Evolutionary conservation across 2,797 vertebrate genomes (phyloP).

Genomic region (Cichlasoma orientale): DNA sequence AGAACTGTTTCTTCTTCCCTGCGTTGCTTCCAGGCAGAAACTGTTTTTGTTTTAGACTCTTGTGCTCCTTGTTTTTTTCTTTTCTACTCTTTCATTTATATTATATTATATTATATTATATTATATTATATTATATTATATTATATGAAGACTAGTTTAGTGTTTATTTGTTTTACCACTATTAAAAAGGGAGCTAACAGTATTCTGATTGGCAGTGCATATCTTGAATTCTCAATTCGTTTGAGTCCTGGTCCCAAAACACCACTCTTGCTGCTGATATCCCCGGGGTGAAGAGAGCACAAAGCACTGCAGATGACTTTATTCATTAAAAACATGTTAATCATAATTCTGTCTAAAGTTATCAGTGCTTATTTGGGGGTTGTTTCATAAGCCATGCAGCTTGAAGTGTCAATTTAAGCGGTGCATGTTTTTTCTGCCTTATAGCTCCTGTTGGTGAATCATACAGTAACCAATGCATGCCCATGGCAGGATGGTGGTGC

Average conservation of each 20-base stretch:
- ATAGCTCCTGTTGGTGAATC: conserved; percentile 26
- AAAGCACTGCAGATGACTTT: not conserved
- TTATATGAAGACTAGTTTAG: not conserved
- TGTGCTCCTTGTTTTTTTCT: no score
- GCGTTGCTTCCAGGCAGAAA: no score
- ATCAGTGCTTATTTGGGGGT: not conserved
- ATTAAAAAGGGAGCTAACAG: not conserved
- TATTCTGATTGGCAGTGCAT: not conserved
- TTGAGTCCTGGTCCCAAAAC: not conserved
- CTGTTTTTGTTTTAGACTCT: no score
- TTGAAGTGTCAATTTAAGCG: not conserved
- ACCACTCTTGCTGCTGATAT: conserved; percentile 16
- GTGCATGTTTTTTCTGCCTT: not conserved
- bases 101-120: no score
- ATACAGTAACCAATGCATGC: conserved; percentile 2
- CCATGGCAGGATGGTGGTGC: conserved; percentile 24
- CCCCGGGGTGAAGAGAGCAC: not conserved
- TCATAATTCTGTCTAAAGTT: conserved; percentile 5
- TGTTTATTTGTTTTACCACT: not conserved
- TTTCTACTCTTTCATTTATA: no score
- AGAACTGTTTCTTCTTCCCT: no score
- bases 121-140: no score
- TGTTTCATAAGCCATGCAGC: not conserved
- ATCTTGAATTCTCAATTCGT: not conserved
- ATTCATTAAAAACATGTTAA: conserved; percentile 31